These are phyloP conservation scores for Apeira syringaria DNA, from an alignment of 2,888 invertebrate genomes.

Conservation along the genomic window DNA sequence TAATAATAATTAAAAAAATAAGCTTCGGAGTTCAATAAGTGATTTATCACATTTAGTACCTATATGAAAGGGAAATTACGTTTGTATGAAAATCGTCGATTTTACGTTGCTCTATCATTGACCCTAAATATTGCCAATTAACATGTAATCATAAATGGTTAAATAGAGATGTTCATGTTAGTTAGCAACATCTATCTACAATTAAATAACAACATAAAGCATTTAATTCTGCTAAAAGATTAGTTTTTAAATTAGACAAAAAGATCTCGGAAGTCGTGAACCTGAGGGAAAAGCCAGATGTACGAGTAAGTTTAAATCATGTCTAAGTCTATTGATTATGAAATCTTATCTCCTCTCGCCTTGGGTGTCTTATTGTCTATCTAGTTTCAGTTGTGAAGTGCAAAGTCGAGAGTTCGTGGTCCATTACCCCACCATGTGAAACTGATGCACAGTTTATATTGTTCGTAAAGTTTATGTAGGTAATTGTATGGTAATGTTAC, in stretches of 20 bases:
- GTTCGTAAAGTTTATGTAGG: constrained; percentile 20
- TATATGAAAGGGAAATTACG: neutral
- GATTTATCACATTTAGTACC: too few species aligned
- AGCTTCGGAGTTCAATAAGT: too few species aligned
- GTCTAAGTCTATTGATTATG: too few species aligned
- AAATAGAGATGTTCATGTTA: too few species aligned
- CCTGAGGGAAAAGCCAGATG: too few species aligned
- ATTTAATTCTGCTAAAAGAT: too few species aligned
- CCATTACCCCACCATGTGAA: constrained; percentile 6
- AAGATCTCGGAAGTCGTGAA: too few species aligned
- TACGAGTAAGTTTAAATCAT: too few species aligned
- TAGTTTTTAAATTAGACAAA: too few species aligned
- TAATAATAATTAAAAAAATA: too few species aligned
- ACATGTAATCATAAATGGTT: constrained; percentile 4
- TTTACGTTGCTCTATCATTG: neutral
- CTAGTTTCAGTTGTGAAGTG: constrained; percentile 3
- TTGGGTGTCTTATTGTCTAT: neutral
- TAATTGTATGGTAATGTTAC: constrained; percentile 14
- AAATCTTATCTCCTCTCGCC: constrained; percentile 11
- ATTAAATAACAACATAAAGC: too few species aligned
- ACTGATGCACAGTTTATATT: constrained; percentile 16
- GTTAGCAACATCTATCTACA: too few species aligned
- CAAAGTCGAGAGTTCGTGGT: constrained; percentile 6
- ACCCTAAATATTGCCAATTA: constrained; percentile 19
- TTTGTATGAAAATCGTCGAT: neutral